These are phyloP conservation scores for Latheticus oryzae DNA, from an alignment of 2,888 invertebrate genomes.

Conservation along the genomic window DNA sequence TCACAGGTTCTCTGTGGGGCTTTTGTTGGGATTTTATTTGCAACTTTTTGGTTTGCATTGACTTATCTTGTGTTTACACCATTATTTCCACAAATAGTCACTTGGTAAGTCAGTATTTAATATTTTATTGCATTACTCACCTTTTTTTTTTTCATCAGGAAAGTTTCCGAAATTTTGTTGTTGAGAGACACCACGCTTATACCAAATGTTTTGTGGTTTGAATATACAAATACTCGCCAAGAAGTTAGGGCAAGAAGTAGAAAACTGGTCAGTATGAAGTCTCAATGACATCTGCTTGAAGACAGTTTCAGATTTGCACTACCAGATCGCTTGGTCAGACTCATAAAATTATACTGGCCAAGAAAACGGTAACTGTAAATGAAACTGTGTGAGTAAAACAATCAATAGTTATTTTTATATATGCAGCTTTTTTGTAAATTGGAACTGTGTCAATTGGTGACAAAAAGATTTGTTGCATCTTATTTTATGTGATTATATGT, in stretches of 20 bases:
- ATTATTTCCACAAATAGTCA: slow-evolving; percentile 84
- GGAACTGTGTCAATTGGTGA: slow-evolving; percentile 26
- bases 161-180: slow-evolving; percentile 85
- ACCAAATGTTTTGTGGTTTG: slow-evolving; percentile 93
- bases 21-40: slow-evolving; percentile 78
- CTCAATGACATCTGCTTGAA: slow-evolving; percentile 80
- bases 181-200: slow-evolving; percentile 90
- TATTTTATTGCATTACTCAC: neutral
- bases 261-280: slow-evolving; percentile 84
- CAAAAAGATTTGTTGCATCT: slow-evolving; percentile 17
- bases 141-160: slow-evolving; percentile 69
- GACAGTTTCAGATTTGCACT: slow-evolving; percentile 59
- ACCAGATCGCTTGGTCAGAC: slow-evolving; percentile 54
- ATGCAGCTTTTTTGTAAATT: slow-evolving; percentile 32
- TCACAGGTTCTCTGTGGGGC: slow-evolving; percentile 85
- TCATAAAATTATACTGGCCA: slow-evolving; percentile 60
- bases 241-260: slow-evolving; percentile 84
- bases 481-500: slow-evolving; percentile 30
- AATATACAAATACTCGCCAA: slow-evolving; percentile 87
- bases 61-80: slow-evolving; percentile 86
- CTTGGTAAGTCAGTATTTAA: slow-evolving; percentile 71
- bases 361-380: slow-evolving; percentile 64
- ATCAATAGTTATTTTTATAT: slow-evolving; percentile 42
- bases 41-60: slow-evolving; percentile 83
- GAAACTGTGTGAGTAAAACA: slow-evolving; percentile 22